A percentile compares a stretch with the other conserved stretches of the same genome.
These are phyloP conservation scores for Trichoplax adhaerens DNA, from an alignment of 37 sponge, comb jelly and placozoan genomes.

Conservation along the genomic window DNA sequence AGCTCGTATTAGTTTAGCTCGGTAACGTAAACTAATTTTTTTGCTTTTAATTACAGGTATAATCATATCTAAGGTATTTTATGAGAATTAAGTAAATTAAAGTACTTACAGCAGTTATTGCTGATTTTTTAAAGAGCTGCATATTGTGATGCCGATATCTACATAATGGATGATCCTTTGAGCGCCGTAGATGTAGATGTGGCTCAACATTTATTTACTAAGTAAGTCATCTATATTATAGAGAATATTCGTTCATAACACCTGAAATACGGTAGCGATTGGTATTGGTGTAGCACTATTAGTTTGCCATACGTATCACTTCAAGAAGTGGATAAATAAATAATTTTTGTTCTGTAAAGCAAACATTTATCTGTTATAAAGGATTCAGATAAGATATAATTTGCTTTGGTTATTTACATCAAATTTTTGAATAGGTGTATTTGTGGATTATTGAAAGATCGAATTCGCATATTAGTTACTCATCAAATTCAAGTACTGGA, in stretches of 20 bases:
- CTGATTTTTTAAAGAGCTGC: constrained; percentile 20
- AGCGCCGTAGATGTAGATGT: constrained; percentile 74
- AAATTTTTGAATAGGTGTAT: constrained; percentile 28
- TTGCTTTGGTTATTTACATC: not conserved
- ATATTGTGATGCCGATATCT: constrained; percentile 51
- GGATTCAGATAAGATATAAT: too few species aligned
- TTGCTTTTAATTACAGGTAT: not conserved
- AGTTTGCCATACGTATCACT: too few species aligned
- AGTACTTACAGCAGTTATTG: not conserved
- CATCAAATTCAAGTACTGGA: constrained; percentile 66
- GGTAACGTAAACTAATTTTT: not conserved
- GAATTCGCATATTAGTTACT: constrained; percentile 51
- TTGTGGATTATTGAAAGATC: constrained; percentile 33
- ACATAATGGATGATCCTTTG: constrained; percentile 70
- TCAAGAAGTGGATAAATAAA: too few species aligned
- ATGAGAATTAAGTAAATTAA: not conserved
- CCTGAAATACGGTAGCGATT: too few species aligned
- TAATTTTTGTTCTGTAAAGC: too few species aligned
- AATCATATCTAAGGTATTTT: not conserved
- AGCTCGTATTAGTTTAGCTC: too few species aligned
- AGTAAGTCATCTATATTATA: constrained; percentile 15
- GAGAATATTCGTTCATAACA: too few species aligned
- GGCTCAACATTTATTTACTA: constrained; percentile 47
- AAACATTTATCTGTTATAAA: too few species aligned
- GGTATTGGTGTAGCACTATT: too few species aligned